Base-by-base conservation (phyloP, 2,888 invertebrate genomes). In the Mesoligia furuncula region DNA sequence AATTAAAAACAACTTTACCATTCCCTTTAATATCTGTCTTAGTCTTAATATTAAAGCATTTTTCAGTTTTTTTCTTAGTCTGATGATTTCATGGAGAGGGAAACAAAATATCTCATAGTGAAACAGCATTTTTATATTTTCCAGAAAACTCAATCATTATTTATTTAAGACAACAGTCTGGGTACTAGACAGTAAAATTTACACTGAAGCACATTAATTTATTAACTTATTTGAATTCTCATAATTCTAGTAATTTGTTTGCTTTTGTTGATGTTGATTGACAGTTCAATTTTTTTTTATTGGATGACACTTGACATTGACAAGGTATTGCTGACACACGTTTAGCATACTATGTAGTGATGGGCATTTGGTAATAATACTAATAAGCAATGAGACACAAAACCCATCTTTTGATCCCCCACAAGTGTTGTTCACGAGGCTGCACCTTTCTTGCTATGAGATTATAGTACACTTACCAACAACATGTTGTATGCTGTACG, bases 401-500 rank as follows among this genome's bases (percentile, higher is more conserved):
- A 31, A 51, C 9, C 15, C 48, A 68, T 9, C 9, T 15, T 51
- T 48, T 9, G 24, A 24, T 24, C 11, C 6, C 15, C 27, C 15
- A 62, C 4, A 39, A 24, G 17, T n/a, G 24, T 17, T 51, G 24
- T 51, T 51, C 1, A 36, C n/a, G 51, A 17, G 24, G 68, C 6
- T 48, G 17, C 1, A 48, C 0, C 20, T 39, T 61, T 27, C 2
- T 31, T 45, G 15, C 1, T 65, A 17, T 51, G 9, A 39, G 42
- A 42, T 42, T 42, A 42, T 42, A 42, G 11, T 31, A 66, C 24
- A 90, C 93, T 89, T 88, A 97, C 96, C 95, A 66, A 97, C 96
- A 82, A 98, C 97, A 92, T 98, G 97, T 84, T 97, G 97, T 74
- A 97, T 96, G 66, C 95, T 95, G 80, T 98, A 97, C 36, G 93